Base-by-base conservation (phyloP, 2,888 invertebrate species). In the Hipparchia semele region DNA sequence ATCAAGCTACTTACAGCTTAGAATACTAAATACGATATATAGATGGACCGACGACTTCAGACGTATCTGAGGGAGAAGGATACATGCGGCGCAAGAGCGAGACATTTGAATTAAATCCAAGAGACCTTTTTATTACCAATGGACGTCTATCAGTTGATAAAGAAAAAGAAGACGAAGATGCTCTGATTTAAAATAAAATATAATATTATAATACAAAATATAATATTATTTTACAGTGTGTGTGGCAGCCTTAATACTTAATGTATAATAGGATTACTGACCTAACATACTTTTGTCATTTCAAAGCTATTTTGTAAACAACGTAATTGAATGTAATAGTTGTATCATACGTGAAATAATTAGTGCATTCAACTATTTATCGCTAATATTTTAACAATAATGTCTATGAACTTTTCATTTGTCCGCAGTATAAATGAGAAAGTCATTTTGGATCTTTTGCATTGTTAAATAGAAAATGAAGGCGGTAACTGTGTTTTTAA, bases 301-400 rank as follows among this genome's bases (percentile, higher is more conserved):
- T 61, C 33, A 53, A 12, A 33, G 12, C 53, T 51, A 33, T 23
- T 53, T 33, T 51, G 12, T 53, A 65, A 65, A 65, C 65, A 53
- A 65, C 51, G 51, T 53, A 65, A 65, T 65, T 65, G 23, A 72
- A 75, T 69, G 72, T 70, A 75, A 74, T 67, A 76, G 67, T 74
- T 73, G 64, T 76, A 69, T 75, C 73, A 76, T 74, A 74, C 76
- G 68, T 77, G 74, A 72, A 77, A 64, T 75, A 74, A 80, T 76
- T 72, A 76, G 77, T 72, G 58, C 90, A 82, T 86, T 90, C 84
- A 90, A 90, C 91, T 83, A 85, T 85, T 77, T 80, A 78, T 83
- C 76, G 77, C 75, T 73, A 71, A 78, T 72, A 78, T 76, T 78
- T 79, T 76, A 81, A 80, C 77, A 75, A 81, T 84, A 81, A 85